phyloP scores from a whole-genome alignment of 1,140 invertebrate species.

The Solenopsis invicta region DNA sequence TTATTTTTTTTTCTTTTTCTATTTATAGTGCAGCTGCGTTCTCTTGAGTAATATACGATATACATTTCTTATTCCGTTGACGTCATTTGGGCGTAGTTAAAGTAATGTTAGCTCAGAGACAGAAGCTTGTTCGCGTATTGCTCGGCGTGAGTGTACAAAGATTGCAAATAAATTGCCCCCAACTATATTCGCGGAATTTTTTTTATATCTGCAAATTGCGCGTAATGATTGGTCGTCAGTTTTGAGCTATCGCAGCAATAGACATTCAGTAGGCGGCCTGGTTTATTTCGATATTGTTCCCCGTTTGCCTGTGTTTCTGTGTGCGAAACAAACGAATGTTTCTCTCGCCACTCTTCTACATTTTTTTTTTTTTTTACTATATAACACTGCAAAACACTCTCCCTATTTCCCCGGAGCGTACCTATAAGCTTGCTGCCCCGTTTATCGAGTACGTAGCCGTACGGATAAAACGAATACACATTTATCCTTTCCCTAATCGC shows the following conservation, averaged over 20 bases:
- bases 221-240: constrained; percentile 39
- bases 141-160: background rate
- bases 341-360: background rate
- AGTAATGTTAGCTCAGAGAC: background rate
- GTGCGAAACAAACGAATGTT: constrained; percentile 30
- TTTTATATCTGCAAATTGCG: constrained; percentile 1
- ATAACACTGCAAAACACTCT: constrained; percentile 64
- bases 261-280: constrained; percentile 5
- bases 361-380: constrained; percentile 64
- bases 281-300: constrained; percentile 68
- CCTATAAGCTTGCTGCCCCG: constrained; percentile 59
- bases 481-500: constrained; percentile 69
- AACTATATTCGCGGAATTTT: background rate
- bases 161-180: constrained; percentile 2
- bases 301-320: background rate
- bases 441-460: constrained; percentile 47
- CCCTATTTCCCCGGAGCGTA: constrained; percentile 71
- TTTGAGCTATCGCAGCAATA: background rate
- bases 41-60: background rate
- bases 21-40: background rate
- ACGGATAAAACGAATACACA: constrained; percentile 22
- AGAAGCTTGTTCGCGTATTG: background rate
- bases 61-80: background rate
- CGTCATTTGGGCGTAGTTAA: background rate
- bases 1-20: constrained; percentile 3